Conservation (phyloP, 2,113 vertebrate species). For the Saguinus imperator region DNA sequence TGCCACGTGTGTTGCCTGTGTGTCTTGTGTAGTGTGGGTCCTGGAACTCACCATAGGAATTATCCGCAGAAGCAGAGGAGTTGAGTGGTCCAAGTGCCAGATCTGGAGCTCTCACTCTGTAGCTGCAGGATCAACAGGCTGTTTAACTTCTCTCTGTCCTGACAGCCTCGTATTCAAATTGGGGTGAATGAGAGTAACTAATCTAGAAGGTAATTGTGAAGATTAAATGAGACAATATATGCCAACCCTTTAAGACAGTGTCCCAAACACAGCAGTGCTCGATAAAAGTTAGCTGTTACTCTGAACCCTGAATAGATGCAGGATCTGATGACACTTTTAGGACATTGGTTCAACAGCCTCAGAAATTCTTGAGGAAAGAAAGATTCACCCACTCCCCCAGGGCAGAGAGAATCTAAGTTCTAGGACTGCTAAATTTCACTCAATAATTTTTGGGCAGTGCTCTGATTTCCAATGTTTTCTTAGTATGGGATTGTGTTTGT, state of each 20-base stretch:
- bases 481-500: background rate
- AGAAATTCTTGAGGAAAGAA: background rate
- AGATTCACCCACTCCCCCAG: too few species aligned
- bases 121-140: background rate
- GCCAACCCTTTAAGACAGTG: too few species aligned
- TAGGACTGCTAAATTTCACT: rapidly evolving
- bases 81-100: rapidly evolving
- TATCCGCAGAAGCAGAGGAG: background rate
- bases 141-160: background rate
- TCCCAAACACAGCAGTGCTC: background rate
- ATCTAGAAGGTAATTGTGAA: background rate
- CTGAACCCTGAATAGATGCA: rapidly evolving
- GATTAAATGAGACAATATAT: too few species aligned
- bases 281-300: background rate
- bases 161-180: background rate
- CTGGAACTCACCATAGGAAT: too few species aligned
- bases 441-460: background rate
- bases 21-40: too few species aligned
- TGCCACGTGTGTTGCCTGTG: rapidly evolving
- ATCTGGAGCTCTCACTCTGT: too few species aligned
- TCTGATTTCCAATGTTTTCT: background rate
- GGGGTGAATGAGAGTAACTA: too few species aligned
- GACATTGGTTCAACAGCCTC: background rate
- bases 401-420: background rate
- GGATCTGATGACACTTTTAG: background rate